Base-by-base conservation (phyloP, 1,140 invertebrate species). In the Drosophila albomicans region DNA sequence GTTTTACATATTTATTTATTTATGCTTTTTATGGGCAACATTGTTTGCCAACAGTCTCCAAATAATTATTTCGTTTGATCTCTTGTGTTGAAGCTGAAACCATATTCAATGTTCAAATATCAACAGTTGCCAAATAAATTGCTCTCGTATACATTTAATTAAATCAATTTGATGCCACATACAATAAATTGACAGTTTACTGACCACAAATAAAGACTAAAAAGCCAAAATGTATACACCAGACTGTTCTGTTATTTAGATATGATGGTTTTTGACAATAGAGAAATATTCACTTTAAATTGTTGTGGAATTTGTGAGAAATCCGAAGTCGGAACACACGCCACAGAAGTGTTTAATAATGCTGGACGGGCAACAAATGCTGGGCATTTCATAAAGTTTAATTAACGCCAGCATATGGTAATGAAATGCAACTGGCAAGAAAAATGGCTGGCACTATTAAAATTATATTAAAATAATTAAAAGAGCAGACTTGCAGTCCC, bases 401-500 rank as follows among this genome's bases (percentile, higher is more conserved):
- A 87, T 87, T 88, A 78, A 61, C 65, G 74, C 51, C 66, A 73
- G 45, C 84, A 84, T 69, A 72, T 87, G 84, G 57, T 63, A 72
- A 70, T 78, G 59, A 80, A 75, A 72, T 73, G 70, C 58, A 57
- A 70, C 16, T 46, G 56, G 32, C 52, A 51, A 56, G 59, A 51
- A 61, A 67, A 66, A 64, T 75, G 32, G 45, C 10, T 16, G 10
- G 32, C 30, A 13, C 54, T 64, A 58, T 63, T 48, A 56, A 75
- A 69, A 57, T 30, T 69, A 63, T 85, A 84, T 86, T 74, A 84
- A 84, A 84, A 69, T 63, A 49, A 28, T 51, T 13, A 20, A 43
- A 72, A 41, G 13, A 51, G 10, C 59, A 48, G 35, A 0, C 11
- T 43, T 25, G 58, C 8, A 28, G 5, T 13, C 32, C 3, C 13